phyloP scores from a whole-genome alignment of 1,140 invertebrate species.

The Medauroidea extradentata region DNA sequence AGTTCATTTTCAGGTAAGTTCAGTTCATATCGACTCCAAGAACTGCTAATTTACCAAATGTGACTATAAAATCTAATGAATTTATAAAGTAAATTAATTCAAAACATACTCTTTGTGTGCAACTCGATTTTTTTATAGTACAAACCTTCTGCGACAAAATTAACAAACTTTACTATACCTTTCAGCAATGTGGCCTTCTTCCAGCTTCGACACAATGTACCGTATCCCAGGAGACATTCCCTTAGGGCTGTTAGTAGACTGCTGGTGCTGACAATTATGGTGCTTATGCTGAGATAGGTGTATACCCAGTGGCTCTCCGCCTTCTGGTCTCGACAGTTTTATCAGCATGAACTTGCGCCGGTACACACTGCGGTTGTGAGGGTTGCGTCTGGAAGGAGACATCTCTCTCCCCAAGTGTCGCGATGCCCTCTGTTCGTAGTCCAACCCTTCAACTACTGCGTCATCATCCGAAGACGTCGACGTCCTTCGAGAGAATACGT shows the following conservation, averaged over 20 bases:
- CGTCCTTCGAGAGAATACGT: background rate
- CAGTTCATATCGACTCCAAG: no score
- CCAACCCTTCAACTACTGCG: no score
- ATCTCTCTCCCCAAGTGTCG: no score
- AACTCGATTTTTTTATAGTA: no score
- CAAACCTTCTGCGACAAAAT: no score
- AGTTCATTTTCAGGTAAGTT: no score
- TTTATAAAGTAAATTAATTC: no score
- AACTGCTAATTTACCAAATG: no score
- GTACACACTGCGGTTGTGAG: background rate
- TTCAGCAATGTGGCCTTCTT: slow-evolving; percentile 72
- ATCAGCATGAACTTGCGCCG: slow-evolving; percentile 23
- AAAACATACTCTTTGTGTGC: no score
- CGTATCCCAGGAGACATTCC: slow-evolving; percentile 52
- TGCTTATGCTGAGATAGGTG: slow-evolving; percentile 57
- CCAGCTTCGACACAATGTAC: slow-evolving; percentile 77
- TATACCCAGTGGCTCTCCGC: slow-evolving; percentile 64
- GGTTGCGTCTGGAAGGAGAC: background rate
- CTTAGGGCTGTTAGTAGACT: slow-evolving; percentile 44
- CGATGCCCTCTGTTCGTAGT: no score
- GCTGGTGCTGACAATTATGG: slow-evolving; percentile 39
- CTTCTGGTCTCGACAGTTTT: slow-evolving; percentile 49
- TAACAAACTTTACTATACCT: no score
- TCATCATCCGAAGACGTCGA: background rate
- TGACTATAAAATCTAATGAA: no score